phyloP scores from a whole-genome alignment of 2,797 vertebrate species.

The Esox masquinongy region DNA sequence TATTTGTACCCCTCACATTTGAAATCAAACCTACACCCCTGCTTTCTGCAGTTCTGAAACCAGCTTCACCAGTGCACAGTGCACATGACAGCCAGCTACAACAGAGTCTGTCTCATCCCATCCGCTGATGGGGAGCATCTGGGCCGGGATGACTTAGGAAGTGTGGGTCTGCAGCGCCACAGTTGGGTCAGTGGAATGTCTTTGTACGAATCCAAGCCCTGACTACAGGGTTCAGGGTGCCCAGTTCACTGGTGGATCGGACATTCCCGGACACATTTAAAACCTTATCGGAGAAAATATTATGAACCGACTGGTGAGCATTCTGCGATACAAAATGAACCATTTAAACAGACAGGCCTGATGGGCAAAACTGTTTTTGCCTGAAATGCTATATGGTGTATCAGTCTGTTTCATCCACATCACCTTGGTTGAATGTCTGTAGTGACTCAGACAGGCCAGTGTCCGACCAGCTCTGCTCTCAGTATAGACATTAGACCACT shows the following conservation, averaged over 20 bases:
- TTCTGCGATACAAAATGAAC: background rate
- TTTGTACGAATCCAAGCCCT: background rate
- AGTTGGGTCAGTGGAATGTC: background rate
- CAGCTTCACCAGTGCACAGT: background rate
- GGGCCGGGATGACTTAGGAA: too few species aligned
- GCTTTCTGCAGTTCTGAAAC: conserved; percentile 31
- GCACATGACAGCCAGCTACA: background rate
- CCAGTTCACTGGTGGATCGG: background rate
- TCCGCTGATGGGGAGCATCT: background rate
- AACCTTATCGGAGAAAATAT: too few species aligned
- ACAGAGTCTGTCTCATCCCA: conserved; percentile 9
- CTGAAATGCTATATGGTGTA: background rate
- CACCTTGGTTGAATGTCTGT: background rate
- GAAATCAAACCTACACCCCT: background rate
- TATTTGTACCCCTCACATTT: too few species aligned
- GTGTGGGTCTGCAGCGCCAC: too few species aligned
- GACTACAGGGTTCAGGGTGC: too few species aligned
- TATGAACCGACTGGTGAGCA: too few species aligned
- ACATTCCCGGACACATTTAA: too few species aligned
- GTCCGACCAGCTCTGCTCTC: conserved; percentile 19
- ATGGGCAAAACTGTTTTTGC: background rate
- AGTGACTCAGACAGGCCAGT: background rate
- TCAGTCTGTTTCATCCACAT: background rate
- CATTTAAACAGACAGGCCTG: background rate
- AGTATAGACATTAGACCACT: conserved; percentile 24